Evolutionary conservation across 2,797 vertebrate genomes (phyloP), one percentile per base, ranked within the genome.

Genomic region (Crenuchus spilurus): DNA sequence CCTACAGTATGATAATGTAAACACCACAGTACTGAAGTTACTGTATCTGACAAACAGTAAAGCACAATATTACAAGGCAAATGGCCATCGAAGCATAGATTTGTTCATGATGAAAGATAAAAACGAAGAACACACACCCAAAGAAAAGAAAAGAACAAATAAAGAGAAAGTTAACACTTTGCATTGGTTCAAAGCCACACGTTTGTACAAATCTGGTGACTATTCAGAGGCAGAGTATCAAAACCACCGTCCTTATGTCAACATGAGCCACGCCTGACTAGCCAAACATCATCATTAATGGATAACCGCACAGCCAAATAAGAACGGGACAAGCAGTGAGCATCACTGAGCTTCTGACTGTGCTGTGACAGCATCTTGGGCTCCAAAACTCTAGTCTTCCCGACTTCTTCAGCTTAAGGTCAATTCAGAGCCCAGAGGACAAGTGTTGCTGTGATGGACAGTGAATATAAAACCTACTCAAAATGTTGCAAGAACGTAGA

Each of bases 11-110:
- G 88, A 88, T 90, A 60, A 89, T 92, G 91, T 92, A 92, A 94
- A 93, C 92, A 89, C 90, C 91, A 93, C 90, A 90, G 88, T 91
- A 92, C 88, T 86, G 79, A 84, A 88, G 87, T 91, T 83, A 90
- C 88, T 84, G 86, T 87, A 86, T 90, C 87, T 82, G 85, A 80
- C 88, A 90, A 85, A 91, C 88, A 90, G 78, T 89, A 91, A 92
- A 92, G 92, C 88, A 92, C 88, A 87, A 88, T 82, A 87, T 89
- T 91, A 93, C 91, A 91, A 92, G 92, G 91, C 91, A 92, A 91
- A 87, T 91, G 90, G 89, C 86, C 88, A 89, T 86, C 80, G 84
- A 90, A 92, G 90, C 90, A 91, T 88, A 92, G 89, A 90, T 92
- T 90, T 91, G 91, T 92, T 92, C 87, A 88, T 84, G 74, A 74